These are phyloP conservation scores for Dicyrtoma fusca DNA, from an alignment of 2,888 invertebrate species.

Conservation along the genomic window DNA sequence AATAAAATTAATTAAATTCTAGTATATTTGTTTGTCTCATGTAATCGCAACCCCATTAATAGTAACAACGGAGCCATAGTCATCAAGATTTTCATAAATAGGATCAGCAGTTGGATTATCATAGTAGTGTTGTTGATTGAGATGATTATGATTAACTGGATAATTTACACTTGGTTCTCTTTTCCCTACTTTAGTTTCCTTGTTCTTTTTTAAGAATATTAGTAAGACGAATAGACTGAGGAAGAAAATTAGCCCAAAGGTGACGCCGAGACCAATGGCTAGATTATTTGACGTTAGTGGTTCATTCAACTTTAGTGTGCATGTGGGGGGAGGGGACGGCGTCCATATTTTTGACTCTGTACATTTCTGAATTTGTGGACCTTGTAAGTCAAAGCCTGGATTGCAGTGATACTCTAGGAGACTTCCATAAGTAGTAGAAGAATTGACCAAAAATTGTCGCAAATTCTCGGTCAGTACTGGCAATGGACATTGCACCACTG, in stretches of 20 bases:
- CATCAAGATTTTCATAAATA: slow-evolving; percentile 55
- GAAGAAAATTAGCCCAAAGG: slow-evolving; percentile 47
- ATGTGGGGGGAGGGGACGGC: slow-evolving; percentile 50
- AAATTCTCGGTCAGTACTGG: slow-evolving; percentile 82
- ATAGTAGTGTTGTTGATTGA: slow-evolving; percentile 48
- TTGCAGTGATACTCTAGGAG: slow-evolving; percentile 88
- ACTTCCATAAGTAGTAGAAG: slow-evolving; percentile 79
- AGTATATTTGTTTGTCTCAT: slow-evolving; percentile 60
- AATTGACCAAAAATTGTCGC: slow-evolving; percentile 81
- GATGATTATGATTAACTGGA: slow-evolving; percentile 21
- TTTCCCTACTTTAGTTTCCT: slow-evolving; percentile 29
- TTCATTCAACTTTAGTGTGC: slow-evolving; percentile 47
- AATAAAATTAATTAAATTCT: too few species aligned
- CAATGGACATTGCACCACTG: slow-evolving; percentile 77
- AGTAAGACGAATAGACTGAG: slow-evolving; percentile 33
- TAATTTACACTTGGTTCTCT: slow-evolving; percentile 37
- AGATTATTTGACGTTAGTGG: slow-evolving; percentile 38
- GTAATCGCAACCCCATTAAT: slow-evolving; percentile 87
- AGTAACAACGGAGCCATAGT: slow-evolving; percentile 66
- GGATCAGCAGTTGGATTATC: slow-evolving; percentile 55
- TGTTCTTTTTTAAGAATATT: slow-evolving; percentile 31
- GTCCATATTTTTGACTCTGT: slow-evolving; percentile 52
- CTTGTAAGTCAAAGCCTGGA: slow-evolving; percentile 68
- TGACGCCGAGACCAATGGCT: slow-evolving; percentile 49
- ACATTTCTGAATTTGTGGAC: slow-evolving; percentile 42